A percentile compares a stretch with the other conserved stretches of the same genome.
These are phyloP conservation scores for Promerops cafer DNA, from an alignment of 2,113 vertebrate species.

Conservation along the genomic window DNA sequence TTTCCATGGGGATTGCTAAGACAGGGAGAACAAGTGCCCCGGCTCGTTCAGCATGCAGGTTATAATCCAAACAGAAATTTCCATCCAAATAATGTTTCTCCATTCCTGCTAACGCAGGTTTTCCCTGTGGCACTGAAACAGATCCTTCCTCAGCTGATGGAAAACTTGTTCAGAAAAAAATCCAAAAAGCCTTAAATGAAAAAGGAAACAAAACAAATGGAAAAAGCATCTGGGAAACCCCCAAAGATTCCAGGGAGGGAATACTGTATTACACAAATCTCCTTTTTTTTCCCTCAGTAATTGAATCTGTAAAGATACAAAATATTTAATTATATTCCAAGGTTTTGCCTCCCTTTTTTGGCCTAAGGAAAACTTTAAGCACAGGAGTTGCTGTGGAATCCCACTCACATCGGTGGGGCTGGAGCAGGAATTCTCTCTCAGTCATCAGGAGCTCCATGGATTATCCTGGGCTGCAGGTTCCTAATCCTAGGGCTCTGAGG, in stretches of 20 bases:
- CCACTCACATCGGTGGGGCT: neutral
- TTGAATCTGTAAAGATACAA: neutral
- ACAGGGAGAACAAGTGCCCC: neutral
- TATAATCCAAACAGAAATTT: neutral
- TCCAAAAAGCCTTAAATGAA: neutral
- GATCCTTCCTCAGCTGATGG: neutral
- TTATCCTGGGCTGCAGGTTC: neutral
- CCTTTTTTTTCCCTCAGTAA: neutral
- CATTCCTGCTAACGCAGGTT: neutral
- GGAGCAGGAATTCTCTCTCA: neutral
- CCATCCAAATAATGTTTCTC: neutral
- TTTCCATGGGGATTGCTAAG: neutral
- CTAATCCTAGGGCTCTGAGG: neutral
- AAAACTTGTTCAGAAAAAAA: neutral
- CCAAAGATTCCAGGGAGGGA: neutral
- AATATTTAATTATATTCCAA: neutral
- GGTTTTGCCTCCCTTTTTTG: neutral
- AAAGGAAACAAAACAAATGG: neutral
- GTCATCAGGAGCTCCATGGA: neutral
- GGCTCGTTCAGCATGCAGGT: neutral
- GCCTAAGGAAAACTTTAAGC: neutral
- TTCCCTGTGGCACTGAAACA: fast-evolving
- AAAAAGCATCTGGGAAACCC: neutral
- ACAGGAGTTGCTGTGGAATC: neutral
- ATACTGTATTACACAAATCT: neutral